Conservation (phyloP, 2,113 vertebrate species). For the Sciurus niger region DNA sequence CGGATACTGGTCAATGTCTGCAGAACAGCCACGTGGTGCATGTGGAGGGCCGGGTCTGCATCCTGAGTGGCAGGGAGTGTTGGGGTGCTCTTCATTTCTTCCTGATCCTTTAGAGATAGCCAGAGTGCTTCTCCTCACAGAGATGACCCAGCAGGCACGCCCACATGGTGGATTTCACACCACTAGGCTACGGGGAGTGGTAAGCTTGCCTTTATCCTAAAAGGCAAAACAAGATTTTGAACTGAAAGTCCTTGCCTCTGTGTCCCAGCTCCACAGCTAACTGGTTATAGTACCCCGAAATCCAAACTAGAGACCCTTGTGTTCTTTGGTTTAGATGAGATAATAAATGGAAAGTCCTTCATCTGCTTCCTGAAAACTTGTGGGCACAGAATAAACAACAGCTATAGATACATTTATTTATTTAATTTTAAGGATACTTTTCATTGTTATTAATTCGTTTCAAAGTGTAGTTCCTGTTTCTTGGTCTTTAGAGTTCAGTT, state of each 20-base stretch:
- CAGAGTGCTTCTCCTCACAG: not conserved
- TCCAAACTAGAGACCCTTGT: not conserved
- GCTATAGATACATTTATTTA: not conserved
- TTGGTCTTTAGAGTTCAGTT: not conserved
- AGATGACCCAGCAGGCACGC: not conserved
- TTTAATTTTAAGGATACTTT: not conserved
- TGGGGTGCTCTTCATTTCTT: not conserved
- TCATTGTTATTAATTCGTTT: not conserved
- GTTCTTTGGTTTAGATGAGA: constrained; percentile 18
- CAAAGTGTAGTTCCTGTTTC: not conserved
- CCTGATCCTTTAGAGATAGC: not conserved
- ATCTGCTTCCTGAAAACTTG: constrained; percentile 1
- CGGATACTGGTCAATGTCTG: not conserved
- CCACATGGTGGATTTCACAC: not conserved
- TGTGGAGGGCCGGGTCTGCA: no score
- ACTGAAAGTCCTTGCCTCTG: not conserved
- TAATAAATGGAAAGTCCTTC: not conserved
- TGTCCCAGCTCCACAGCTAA: not conserved
- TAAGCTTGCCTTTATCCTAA: not conserved
- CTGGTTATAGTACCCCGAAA: not conserved
- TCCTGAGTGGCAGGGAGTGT: no score
- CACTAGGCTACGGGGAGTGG: not conserved
- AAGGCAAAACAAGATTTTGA: not conserved
- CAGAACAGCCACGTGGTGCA: not conserved
- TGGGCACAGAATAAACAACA: not conserved